Conservation (phyloP, 2,888 invertebrate species). For the Athalia circularis region DNA sequence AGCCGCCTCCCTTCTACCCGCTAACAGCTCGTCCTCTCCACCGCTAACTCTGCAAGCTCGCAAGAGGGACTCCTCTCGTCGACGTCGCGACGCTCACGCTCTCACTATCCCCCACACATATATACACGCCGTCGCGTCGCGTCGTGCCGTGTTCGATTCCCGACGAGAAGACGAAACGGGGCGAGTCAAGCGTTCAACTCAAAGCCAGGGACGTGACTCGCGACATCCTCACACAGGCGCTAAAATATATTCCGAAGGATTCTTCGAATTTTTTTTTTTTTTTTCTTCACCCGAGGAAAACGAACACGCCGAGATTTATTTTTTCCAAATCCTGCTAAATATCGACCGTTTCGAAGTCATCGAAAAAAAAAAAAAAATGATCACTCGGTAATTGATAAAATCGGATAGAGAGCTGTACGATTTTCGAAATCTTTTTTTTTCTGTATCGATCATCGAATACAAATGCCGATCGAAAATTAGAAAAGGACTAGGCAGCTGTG, state of each 20-base stretch:
- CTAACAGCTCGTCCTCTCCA: constrained; percentile 25
- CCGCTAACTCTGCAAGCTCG: constrained; percentile 25
- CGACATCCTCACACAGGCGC: not conserved
- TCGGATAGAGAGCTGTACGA: not conserved
- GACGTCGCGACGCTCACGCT: constrained; percentile 54
- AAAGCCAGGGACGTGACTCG: constrained; percentile 27
- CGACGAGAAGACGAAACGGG: constrained; percentile 51
- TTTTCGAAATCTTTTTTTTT: not conserved
- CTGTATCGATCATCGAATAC: not conserved
- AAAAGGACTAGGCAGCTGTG: too few species aligned
- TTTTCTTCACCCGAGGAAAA: not conserved
- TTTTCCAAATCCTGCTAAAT: too few species aligned
- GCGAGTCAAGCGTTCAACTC: not conserved
- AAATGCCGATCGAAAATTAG: too few species aligned
- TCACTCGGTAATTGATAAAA: not conserved
- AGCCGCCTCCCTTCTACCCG: constrained; percentile 48
- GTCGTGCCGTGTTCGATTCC: constrained; percentile 59
- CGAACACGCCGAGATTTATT: too few species aligned
- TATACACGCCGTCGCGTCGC: constrained; percentile 48
- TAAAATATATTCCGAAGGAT: not conserved
- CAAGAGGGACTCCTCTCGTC: constrained; percentile 40
- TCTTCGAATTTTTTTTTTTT: not conserved
- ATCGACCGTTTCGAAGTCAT: not conserved
- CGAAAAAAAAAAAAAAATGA: not conserved
- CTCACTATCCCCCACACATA: too few species aligned